Conservation (phyloP, 2,888 invertebrate species). For the Hedychridium roseum region DNA sequence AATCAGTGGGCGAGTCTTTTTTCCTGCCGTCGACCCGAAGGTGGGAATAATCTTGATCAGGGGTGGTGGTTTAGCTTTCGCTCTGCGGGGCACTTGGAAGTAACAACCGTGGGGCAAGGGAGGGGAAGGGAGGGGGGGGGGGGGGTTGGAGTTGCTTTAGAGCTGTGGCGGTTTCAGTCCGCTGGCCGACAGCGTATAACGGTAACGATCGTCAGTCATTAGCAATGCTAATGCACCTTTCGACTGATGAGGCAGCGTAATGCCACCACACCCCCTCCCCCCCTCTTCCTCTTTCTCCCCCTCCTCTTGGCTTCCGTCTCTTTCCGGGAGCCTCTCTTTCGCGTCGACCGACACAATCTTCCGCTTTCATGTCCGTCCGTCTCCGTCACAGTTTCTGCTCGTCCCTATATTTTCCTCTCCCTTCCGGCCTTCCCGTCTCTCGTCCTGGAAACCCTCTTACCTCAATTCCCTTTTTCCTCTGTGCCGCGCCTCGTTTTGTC, state of each 20-base stretch:
- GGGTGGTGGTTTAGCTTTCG: conserved; percentile 7
- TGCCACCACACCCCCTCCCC: conserved; percentile 31
- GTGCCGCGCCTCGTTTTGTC: too few species aligned
- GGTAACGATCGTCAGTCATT: conserved; percentile 59
- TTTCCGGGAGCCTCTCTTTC: too few species aligned
- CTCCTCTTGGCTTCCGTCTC: not conserved
- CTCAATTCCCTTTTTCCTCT: too few species aligned
- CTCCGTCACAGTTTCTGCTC: too few species aligned
- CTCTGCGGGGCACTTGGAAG: conserved; percentile 28
- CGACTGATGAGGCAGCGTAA: conserved; percentile 58
- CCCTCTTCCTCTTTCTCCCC: conserved; percentile 2
- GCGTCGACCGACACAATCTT: too few species aligned
- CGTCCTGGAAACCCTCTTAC: too few species aligned
- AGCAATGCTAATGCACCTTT: conserved; percentile 62
- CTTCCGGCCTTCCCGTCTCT: conserved; percentile 9
- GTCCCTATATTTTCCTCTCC: not conserved
- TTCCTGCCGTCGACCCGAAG: too few species aligned
- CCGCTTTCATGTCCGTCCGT: too few species aligned
- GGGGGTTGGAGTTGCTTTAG: too few species aligned
- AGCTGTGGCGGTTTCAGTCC: too few species aligned
- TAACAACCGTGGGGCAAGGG: conserved; percentile 26
- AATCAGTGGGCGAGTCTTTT: too few species aligned
- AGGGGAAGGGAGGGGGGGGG: conserved; percentile 23
- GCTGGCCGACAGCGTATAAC: conserved; percentile 52
- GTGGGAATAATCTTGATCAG: not conserved